Percentiles rank a stretch among this genome's conserved stretches.
phyloP scores from a whole-genome alignment of 2,113 vertebrate species.

The Spermophilus dauricus region DNA sequence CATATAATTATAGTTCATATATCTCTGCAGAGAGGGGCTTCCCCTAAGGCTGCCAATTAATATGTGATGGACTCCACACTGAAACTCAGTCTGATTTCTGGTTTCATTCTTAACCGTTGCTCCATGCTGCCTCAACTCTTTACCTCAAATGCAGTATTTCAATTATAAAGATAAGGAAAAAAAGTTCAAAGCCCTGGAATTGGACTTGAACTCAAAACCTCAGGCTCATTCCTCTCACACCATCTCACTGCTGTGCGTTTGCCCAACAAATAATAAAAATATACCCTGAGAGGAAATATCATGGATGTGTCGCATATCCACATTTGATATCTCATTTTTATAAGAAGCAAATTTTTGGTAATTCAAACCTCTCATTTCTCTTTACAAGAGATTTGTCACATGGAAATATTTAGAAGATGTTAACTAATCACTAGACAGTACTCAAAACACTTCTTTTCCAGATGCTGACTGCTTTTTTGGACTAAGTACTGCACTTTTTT shows the following conservation, averaged over 20 bases:
- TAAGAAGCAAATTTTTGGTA: constrained; percentile 39
- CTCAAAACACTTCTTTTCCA: constrained; percentile 69
- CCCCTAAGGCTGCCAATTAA: neutral
- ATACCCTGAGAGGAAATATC: neutral
- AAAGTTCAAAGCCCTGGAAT: neutral
- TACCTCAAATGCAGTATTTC: neutral
- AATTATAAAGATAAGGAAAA: neutral
- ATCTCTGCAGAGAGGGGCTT: neutral
- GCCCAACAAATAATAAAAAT: neutral
- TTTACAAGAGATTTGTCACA: constrained; percentile 71
- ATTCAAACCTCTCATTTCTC: constrained; percentile 41
- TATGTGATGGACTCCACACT: neutral
- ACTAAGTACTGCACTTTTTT: constrained; percentile 25
- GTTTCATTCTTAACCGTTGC: neutral
- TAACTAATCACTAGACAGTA: constrained; percentile 70
- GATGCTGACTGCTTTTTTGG: constrained; percentile 77
- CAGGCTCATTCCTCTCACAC: neutral
- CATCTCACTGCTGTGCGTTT: neutral
- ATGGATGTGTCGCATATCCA: neutral
- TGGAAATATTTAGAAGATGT: constrained; percentile 77
- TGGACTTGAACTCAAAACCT: neutral
- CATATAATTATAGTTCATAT: neutral
- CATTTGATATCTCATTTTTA: neutral
- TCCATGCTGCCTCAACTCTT: neutral
- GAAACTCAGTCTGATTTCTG: neutral